Conservation (phyloP, 2,113 vertebrate genomes). For the Calyptommatus sinebrachiatus region DNA sequence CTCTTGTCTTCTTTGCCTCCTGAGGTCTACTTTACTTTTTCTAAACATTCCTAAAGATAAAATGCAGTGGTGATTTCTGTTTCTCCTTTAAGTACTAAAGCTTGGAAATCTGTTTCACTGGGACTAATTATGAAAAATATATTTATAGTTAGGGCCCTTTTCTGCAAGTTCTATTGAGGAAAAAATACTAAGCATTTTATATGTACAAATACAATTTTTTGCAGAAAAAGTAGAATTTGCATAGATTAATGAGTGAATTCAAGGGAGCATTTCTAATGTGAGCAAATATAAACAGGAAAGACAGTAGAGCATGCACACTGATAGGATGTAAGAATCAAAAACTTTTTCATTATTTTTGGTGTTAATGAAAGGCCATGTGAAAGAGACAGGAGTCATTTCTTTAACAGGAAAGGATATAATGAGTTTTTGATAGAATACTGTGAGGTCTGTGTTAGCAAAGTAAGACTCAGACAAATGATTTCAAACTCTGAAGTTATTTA, state of each 20-base stretch:
- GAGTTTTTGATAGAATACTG: no score
- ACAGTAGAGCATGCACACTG: no score
- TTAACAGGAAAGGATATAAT: no score
- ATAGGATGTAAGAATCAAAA: no score
- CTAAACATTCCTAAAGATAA: slow-evolving; percentile 6
- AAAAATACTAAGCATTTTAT: not conserved
- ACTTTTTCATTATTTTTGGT: no score
- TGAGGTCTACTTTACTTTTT: slow-evolving; percentile 12
- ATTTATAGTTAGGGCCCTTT: not conserved
- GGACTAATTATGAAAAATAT: slow-evolving; percentile 27
- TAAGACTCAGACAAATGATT: no score
- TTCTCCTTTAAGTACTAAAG: slow-evolving; percentile 10
- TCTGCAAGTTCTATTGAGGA: not conserved
- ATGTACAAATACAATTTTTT: not conserved
- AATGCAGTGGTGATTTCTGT: not conserved
- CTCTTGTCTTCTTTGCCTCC: slow-evolving; percentile 7
- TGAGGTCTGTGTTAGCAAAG: no score
- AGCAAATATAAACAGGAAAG: no score
- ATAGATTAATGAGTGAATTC: not conserved
- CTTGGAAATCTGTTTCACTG: slow-evolving; percentile 18
- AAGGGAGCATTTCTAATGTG: not conserved
- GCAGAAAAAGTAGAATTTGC: not conserved
- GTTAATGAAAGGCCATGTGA: no score
- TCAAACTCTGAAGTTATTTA: no score
- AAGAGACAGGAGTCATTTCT: no score